Evolutionary conservation across 2,888 invertebrate species (phyloP), one percentile per base, ranked within the genome.

Genomic region (Drosophila ustulata): DNA sequence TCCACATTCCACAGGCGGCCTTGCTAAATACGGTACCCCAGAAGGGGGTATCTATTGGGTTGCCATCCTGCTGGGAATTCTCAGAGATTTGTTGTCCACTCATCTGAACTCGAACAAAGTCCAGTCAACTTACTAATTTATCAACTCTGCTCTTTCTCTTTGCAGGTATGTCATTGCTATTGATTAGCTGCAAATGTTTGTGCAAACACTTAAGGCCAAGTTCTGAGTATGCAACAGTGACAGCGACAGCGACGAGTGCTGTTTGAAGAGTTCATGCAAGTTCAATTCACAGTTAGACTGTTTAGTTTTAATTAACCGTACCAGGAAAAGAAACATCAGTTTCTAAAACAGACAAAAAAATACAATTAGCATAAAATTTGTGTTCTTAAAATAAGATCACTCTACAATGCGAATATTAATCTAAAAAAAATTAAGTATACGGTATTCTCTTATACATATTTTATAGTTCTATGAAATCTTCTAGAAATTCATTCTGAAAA

Each of bases 1-100:
- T 63, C 71, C 78, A 73, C 82, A 82, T 82, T 82, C 82, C 76
- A 39, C 52, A 65, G 34, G 80, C 59, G 82, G 82, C 82, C 80
- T 80, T 82, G 76, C 83, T 76, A 58, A 81, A 82, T 83, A 83
- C 58, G 65, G 72, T 32, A 32, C 9, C 30, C 32, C 50, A 26
- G 45, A 28, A 32, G 45, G 34, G 43, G 59, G 67, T 34, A 50
- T 50, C 58, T 64, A 41, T 55, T 58, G 57, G 58, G 57, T 47
- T 46, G 18, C 6, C 13, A 50, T 43, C 39, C 53, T 34, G 39
- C 18, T 43, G 65, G 56, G 55, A 74, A 66, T 70, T 70, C 70
- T 66, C 18, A 32, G 8, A 46, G 45, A 51, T 39, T 41, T 62
- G 47, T 53, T 26, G 53, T 6, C 32, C 23, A 23, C 43, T 45